Conservation (phyloP, 2,797 vertebrate genomes). For the Siniperca obscura region DNA sequence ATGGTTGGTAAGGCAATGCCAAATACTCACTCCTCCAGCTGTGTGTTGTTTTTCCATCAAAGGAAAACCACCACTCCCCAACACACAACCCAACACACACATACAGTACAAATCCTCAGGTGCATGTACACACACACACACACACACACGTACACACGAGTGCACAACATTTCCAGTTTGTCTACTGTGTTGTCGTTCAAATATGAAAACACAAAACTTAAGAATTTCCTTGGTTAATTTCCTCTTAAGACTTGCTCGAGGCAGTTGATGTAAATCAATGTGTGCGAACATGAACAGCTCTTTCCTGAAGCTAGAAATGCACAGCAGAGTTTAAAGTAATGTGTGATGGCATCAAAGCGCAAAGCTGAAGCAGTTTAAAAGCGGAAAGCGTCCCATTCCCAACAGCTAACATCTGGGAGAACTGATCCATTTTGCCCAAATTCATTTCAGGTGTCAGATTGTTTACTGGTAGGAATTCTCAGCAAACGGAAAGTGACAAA, state of each 20-base stretch:
- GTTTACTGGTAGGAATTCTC: background rate
- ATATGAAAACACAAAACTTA: slow-evolving; percentile 21
- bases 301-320: slow-evolving; percentile 9
- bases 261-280: background rate
- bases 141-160: slow-evolving; percentile 8
- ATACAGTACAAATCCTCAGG: slow-evolving; percentile 43
- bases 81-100: slow-evolving; percentile 35
- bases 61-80: slow-evolving; percentile 46
- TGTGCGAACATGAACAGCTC: slow-evolving; percentile 10
- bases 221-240: slow-evolving; percentile 42
- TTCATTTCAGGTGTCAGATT: background rate
- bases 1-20: slow-evolving; percentile 70
- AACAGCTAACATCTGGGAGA: background rate
- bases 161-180: slow-evolving; percentile 37
- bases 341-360: slow-evolving; percentile 1
- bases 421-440: background rate
- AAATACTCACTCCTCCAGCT: slow-evolving; percentile 66
- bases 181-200: slow-evolving; percentile 7
- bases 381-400: background rate
- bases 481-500: background rate
- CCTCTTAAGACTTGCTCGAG: background rate
- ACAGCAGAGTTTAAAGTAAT: background rate
- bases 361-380: background rate
- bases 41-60: slow-evolving; percentile 72
- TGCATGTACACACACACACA: slow-evolving; percentile 38